These are phyloP conservation scores for Bellardia pandia DNA, from an alignment of 2,888 invertebrate species.

Conservation along the genomic window DNA sequence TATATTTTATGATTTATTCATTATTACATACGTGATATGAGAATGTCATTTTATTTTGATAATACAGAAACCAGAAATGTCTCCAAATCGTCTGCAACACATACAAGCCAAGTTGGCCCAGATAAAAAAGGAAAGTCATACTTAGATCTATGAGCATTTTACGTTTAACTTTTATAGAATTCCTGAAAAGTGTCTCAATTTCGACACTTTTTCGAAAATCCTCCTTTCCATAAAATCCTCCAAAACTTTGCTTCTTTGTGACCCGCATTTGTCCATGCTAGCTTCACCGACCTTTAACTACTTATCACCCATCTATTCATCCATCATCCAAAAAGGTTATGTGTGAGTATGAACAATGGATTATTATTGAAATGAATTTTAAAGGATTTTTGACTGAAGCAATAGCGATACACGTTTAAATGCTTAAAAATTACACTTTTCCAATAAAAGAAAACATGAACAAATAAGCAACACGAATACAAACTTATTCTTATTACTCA, in stretches of 20 bases:
- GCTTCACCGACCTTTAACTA: not conserved
- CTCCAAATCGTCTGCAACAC: constrained; percentile 83
- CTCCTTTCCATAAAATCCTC: not conserved
- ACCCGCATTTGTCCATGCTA: constrained; percentile 27
- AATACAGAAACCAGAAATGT: constrained; percentile 82
- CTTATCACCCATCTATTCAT: not conserved
- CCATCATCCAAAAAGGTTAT: not conserved
- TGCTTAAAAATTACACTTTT: constrained; percentile 7
- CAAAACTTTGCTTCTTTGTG: constrained; percentile 22
- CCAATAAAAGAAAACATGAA: not conserved
- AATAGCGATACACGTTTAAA: constrained; percentile 1
- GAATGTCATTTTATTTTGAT: constrained; percentile 48
- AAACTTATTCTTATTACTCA: constrained; percentile 7
- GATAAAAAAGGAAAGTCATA: constrained; percentile 83
- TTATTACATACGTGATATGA: not conserved
- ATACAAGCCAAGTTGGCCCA: constrained; percentile 84
- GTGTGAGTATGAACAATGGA: not conserved
- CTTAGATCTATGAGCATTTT: constrained; percentile 73
- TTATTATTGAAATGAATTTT: not conserved
- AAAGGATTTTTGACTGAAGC: not conserved
- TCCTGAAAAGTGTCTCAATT: constrained; percentile 15
- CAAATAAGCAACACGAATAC: not conserved
- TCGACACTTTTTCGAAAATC: constrained; percentile 6
- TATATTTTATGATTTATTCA: constrained; percentile 44
- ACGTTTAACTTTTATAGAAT: constrained; percentile 30